Conservation (phyloP, 1,140 invertebrate species). For the Goniozus legneri region DNA sequence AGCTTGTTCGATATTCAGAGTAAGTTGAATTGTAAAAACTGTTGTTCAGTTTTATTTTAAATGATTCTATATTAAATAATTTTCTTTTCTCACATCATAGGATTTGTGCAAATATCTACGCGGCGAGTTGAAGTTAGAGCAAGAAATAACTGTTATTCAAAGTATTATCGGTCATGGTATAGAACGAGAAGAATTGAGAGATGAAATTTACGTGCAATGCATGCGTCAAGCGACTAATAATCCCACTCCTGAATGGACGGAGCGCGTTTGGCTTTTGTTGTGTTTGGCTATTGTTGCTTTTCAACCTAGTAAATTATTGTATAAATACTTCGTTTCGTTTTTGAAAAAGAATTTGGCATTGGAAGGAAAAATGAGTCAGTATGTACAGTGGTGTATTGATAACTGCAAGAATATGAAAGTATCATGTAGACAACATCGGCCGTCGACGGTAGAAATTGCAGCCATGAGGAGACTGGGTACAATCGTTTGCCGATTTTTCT, state of each 20-base stretch:
- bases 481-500: constrained; percentile 92
- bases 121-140: constrained; percentile 79
- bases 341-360: constrained; percentile 69
- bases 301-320: constrained; percentile 83
- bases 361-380: constrained; percentile 74
- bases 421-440: constrained; percentile 76
- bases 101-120: constrained; percentile 84
- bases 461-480: constrained; percentile 88
- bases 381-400: constrained; percentile 91
- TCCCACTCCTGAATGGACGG: constrained; percentile 74
- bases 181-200: constrained; percentile 82
- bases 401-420: constrained; percentile 86
- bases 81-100: constrained; percentile 56
- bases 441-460: constrained; percentile 90
- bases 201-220: constrained; percentile 87
- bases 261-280: constrained; percentile 83
- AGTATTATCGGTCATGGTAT: constrained; percentile 81
- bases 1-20: constrained; percentile 87
- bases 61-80: constrained; percentile 17
- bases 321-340: constrained; percentile 73
- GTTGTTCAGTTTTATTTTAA: not conserved
- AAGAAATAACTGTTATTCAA: constrained; percentile 79
- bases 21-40: constrained; percentile 48
- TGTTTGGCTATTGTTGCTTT: constrained; percentile 88
- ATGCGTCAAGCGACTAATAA: constrained; percentile 81